These are phyloP conservation scores for Phrynocephalus forsythii DNA, from an alignment of 2,797 vertebrate genomes.

Conservation along the genomic window DNA sequence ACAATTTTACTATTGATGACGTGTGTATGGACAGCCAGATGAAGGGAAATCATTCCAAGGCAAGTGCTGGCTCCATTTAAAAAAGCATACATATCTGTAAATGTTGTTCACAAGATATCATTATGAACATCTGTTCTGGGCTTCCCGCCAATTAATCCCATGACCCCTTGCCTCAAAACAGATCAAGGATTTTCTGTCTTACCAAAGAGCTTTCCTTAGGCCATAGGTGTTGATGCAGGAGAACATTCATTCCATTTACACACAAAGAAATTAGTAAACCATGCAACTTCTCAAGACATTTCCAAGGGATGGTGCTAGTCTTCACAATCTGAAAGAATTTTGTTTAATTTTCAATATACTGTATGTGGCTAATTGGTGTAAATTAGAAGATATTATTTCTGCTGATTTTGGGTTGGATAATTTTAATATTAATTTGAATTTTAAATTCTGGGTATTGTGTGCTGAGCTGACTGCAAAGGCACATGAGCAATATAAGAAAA, in stretches of 20 bases:
- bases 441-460: background rate
- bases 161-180: background rate
- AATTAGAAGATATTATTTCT: background rate
- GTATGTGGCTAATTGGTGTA: no score
- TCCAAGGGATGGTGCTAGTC: background rate
- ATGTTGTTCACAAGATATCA: background rate
- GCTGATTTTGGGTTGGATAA: background rate
- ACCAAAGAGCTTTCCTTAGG: background rate
- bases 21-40: slow-evolving; percentile 50
- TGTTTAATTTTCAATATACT: no score
- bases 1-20: slow-evolving; percentile 52
- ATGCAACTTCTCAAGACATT: background rate
- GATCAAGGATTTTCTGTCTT: background rate
- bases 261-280: background rate
- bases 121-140: background rate
- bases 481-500: no score
- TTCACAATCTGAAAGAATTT: background rate
- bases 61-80: slow-evolving; percentile 9
- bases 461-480: no score
- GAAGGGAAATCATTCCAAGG: background rate
- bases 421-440: background rate
- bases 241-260: background rate
- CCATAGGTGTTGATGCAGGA: no score
- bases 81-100: background rate
- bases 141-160: background rate